A percentile compares a stretch with the other conserved stretches of the same genome.
Conservation (phyloP, 2,888 invertebrate genomes). For the Spatulosminthurus flaviceps region DNA sequence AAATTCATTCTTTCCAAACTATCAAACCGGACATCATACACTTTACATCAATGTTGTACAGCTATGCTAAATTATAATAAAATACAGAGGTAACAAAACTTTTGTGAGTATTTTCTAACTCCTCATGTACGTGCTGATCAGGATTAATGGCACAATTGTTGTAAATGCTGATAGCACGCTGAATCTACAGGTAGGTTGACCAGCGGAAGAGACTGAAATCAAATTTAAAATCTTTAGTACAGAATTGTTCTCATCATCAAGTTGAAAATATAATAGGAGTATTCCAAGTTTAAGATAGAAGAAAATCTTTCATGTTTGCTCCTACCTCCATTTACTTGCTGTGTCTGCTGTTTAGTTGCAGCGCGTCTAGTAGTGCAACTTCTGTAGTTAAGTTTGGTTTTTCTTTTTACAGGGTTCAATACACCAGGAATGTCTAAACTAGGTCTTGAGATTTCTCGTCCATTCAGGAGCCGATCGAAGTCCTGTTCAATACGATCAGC, state of each 20-base stretch:
- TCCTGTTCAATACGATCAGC: conserved; percentile 83
- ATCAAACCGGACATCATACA: too few relatives aligned
- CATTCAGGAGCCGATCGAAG: conserved; percentile 78
- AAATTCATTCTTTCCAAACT: not conserved
- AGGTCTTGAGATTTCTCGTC: conserved; percentile 78
- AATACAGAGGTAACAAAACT: conserved; percentile 34
- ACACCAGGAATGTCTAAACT: conserved; percentile 82
- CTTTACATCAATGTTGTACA: conserved; percentile 12
- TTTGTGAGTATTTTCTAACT: conserved; percentile 35
- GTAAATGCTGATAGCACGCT: conserved; percentile 9
- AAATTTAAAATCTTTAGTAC: not conserved
- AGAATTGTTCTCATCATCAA: too few relatives aligned
- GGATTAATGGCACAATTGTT: conserved; percentile 39
- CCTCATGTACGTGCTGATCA: conserved; percentile 32
- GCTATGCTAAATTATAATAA: not conserved
- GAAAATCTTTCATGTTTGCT: too few relatives aligned
- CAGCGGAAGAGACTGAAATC: conserved; percentile 30
- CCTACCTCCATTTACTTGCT: conserved; percentile 39
- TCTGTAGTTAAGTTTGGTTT: conserved; percentile 76
- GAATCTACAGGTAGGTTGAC: not conserved
- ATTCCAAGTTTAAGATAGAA: too few relatives aligned
- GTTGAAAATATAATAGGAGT: too few relatives aligned
- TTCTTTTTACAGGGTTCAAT: conserved; percentile 74
- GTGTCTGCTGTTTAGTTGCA: conserved; percentile 49
- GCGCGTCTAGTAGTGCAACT: conserved; percentile 75